These are phyloP conservation scores for Ichneumoninae sp. DNA, from an alignment of 2,888 invertebrate species.

Conservation along the genomic window DNA sequence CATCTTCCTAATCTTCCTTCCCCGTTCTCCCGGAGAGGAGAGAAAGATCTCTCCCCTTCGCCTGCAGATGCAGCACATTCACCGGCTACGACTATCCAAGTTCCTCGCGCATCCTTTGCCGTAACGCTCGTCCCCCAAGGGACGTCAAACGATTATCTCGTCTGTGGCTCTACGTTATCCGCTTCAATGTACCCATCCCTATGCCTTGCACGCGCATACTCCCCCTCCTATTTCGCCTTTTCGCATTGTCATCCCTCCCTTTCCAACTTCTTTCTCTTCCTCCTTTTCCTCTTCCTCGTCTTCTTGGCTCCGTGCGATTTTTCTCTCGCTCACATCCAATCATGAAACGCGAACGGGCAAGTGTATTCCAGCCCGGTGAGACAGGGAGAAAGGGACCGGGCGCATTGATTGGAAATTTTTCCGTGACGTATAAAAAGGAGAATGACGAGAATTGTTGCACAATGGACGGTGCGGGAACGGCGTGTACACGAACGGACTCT, in stretches of 20 bases:
- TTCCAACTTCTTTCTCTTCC: background rate
- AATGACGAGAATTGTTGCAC: conserved; percentile 13
- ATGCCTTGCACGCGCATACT: conserved; percentile 1
- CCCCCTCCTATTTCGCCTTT: conserved; percentile 1
- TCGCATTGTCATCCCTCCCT: conserved; percentile 17
- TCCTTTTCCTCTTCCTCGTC: background rate
- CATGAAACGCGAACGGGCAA: conserved; percentile 34
- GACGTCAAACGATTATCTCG: conserved; percentile 62
- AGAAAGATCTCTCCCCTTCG: background rate
- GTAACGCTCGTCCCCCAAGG: conserved; percentile 43
- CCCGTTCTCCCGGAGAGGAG: background rate
- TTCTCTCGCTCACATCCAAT: conserved; percentile 38
- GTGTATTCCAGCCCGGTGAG: conserved; percentile 14
- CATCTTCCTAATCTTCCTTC: conserved; percentile 3
- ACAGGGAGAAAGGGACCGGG: background rate
- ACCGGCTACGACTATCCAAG: conserved; percentile 45
- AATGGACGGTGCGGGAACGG: background rate
- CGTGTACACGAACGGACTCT: background rate
- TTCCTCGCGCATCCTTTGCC: conserved; percentile 44
- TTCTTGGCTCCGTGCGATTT: background rate
- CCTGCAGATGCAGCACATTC: conserved; percentile 32
- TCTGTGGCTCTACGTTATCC: conserved; percentile 40
- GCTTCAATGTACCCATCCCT: conserved; percentile 16
- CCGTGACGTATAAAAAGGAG: conserved; percentile 9
- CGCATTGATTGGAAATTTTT: conserved; percentile 41